phyloP scores from a whole-genome alignment of 1,140 invertebrate species.

The Drosophila melanogaster region Release_6_plus_ISO1_MT NC_004354.4:22860501-22861000 shows the following conservation, averaged over 20 bases:
- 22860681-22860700: too few species aligned
- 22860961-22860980: constrained; percentile 41
- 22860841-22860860: constrained; percentile 58
- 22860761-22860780: too few species aligned
- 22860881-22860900: constrained; percentile 72
- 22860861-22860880: constrained; percentile 71
- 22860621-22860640: too few species aligned
- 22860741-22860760: too few species aligned
- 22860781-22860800: neutral
- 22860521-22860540: constrained; percentile 59
- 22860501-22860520: constrained; percentile 4
- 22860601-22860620: too few species aligned
- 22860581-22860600: too few species aligned
- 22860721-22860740: too few species aligned
- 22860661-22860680: too few species aligned
- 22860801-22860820: neutral
- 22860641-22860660: too few species aligned
- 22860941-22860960: constrained; percentile 22
- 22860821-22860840: constrained; percentile 3
- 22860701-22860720: too few species aligned
- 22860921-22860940: constrained; percentile 11
- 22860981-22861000: constrained; percentile 32
- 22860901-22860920: constrained; percentile 19
- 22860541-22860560: constrained; percentile 8
- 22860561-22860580: too few species aligned